A percentile compares a stretch with the other conserved stretches of the same genome.
Conservation (phyloP, 92 coral and sea anemone genomes). For the Epizoanthus fatuus region DNA sequence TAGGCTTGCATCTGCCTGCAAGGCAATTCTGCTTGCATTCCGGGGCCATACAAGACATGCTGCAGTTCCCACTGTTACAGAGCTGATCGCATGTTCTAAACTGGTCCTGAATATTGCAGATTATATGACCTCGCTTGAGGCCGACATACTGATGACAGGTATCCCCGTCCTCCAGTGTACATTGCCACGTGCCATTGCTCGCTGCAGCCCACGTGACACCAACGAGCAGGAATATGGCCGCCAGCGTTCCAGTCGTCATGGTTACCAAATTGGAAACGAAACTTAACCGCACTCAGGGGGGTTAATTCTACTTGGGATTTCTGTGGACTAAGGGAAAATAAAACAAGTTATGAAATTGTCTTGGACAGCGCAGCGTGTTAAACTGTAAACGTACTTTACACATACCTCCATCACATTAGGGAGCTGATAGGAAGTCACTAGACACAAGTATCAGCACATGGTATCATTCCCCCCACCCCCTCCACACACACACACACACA, state of each 20-base stretch:
- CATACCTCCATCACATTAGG: no score
- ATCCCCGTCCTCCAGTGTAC: constrained; percentile 33
- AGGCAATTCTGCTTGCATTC: constrained; percentile 83
- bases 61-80: constrained; percentile 82
- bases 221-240: neutral
- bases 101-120: constrained; percentile 27
- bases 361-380: no score
- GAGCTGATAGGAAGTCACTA: no score
- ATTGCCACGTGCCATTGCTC: neutral
- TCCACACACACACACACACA: no score
- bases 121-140: constrained; percentile 31
- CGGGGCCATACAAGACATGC: constrained; percentile 71
- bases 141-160: constrained; percentile 60
- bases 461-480: no score
- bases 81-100: constrained; percentile 72
- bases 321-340: no score
- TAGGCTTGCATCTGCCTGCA: constrained; percentile 77
- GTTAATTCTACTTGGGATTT: no score
- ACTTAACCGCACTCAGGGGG: no score
- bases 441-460: no score
- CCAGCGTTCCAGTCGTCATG: neutral
- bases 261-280: no score
- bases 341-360: no score
- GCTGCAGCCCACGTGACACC: neutral
- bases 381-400: no score